Conservation (phyloP, 53 echinoderm and acorn worm genomes). For the Antedon mediterranea region DNA sequence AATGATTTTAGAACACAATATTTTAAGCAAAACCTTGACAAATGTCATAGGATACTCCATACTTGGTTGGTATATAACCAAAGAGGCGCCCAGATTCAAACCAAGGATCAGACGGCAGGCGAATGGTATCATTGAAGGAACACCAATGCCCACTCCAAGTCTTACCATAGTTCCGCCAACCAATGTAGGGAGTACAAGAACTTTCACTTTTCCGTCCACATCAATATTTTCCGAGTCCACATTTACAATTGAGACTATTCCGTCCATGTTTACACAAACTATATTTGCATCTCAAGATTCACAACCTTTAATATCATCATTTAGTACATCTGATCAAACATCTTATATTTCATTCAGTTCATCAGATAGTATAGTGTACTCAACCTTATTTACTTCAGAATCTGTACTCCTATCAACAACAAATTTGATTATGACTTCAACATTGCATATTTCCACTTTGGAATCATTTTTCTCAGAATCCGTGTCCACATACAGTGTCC, state of each 20-base stretch:
- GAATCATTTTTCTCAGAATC: no score
- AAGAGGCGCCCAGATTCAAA: not conserved
- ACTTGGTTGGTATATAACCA: slow-evolving; percentile 19
- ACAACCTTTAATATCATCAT: not conserved
- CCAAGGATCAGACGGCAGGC: slow-evolving; percentile 1
- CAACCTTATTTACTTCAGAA: not conserved
- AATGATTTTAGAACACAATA: slow-evolving; percentile 24
- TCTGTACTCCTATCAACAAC: no score
- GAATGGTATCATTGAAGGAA: not conserved
- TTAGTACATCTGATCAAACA: not conserved
- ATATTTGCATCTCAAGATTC: not conserved
- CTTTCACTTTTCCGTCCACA: not conserved
- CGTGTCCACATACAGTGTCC: not conserved
- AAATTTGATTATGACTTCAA: not conserved
- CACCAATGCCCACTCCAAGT: slow-evolving; percentile 27
- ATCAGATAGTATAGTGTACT: not conserved
- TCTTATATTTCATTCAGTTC: not conserved
- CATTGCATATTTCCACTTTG: not conserved
- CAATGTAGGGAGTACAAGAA: not conserved
- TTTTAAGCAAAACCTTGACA: slow-evolving; percentile 14
- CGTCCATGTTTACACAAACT: not conserved
- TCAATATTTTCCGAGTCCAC: not conserved
- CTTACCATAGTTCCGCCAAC: slow-evolving; percentile 9
- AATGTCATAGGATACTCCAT: slow-evolving; percentile 18
- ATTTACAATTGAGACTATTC: not conserved